These are phyloP conservation scores for Gastracanthus pulcherrimus DNA, from an alignment of 2,888 invertebrate species.

Conservation along the genomic window DNA sequence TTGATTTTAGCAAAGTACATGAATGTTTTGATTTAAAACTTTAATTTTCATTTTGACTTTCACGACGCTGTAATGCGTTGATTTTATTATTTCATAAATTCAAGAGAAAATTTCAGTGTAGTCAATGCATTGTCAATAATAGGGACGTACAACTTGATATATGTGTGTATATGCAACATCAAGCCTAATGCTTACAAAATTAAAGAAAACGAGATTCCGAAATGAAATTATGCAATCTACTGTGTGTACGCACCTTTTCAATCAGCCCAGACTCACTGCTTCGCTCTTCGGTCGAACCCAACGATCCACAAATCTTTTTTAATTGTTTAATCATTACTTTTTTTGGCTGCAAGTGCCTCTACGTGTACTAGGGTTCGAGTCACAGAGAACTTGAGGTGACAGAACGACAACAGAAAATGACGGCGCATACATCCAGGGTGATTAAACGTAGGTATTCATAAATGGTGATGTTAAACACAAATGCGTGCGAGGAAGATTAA, in stretches of 20 bases:
- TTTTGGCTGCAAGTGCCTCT: slow-evolving; percentile 1
- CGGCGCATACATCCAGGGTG: slow-evolving; percentile 68
- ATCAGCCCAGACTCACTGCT: slow-evolving; percentile 57
- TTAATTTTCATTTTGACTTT: not conserved
- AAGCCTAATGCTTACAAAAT: slow-evolving; percentile 48
- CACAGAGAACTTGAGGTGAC: slow-evolving; percentile 67
- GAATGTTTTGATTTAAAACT: no score
- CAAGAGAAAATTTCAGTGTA: slow-evolving; percentile 37
- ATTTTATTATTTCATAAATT: not conserved
- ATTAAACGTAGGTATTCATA: slow-evolving; percentile 57
- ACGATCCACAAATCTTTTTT: slow-evolving; percentile 46
- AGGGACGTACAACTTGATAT: slow-evolving; percentile 27
- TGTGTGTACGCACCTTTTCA: slow-evolving; percentile 58
- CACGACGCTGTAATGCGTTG: no score
- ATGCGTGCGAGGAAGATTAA: slow-evolving; percentile 65
- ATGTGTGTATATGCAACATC: slow-evolving; percentile 21
- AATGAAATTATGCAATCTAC: slow-evolving; percentile 56
- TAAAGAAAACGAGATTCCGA: slow-evolving; percentile 40
- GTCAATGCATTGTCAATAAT: slow-evolving; percentile 51
- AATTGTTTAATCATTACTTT: slow-evolving; percentile 21
- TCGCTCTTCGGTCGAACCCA: slow-evolving; percentile 52
- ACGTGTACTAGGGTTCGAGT: slow-evolving; percentile 62
- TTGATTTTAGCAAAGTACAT: no score
- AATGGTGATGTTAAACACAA: slow-evolving; percentile 65
- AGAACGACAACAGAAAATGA: slow-evolving; percentile 59